phyloP scores from a whole-genome alignment of 1,140 invertebrate genomes.

The Bombyx mandarina region DNA sequence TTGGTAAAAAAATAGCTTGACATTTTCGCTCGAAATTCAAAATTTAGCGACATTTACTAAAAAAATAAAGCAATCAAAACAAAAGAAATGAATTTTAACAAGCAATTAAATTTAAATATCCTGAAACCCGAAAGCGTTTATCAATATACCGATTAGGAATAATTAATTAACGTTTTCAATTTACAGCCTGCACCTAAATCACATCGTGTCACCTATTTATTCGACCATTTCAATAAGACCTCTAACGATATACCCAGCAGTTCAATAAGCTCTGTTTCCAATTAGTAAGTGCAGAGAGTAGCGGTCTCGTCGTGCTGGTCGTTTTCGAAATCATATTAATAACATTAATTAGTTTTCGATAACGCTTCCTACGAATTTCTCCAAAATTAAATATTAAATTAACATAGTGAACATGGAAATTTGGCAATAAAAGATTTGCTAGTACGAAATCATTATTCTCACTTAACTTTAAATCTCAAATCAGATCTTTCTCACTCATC shows the following conservation, averaged over 20 bases:
- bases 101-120: too few relatives aligned
- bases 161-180: slow-evolving; percentile 20
- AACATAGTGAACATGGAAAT: too few relatives aligned
- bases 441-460: too few relatives aligned
- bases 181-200: slow-evolving; percentile 25
- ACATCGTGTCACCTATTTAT: slow-evolving; percentile 22
- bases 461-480: too few relatives aligned
- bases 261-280: neutral
- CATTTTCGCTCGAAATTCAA: too few relatives aligned
- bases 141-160: slow-evolving; percentile 17
- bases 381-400: too few relatives aligned
- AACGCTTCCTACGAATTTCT: slow-evolving; percentile 14
- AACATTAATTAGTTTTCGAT: slow-evolving; percentile 32
- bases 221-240: slow-evolving; percentile 16
- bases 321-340: slow-evolving; percentile 21
- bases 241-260: neutral
- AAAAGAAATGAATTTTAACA: too few relatives aligned
- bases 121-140: slow-evolving; percentile 14
- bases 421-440: too few relatives aligned
- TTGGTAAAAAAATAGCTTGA: too few relatives aligned
- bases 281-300: neutral
- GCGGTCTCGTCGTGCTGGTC: slow-evolving; percentile 11
- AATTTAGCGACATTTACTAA: too few relatives aligned
- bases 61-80: too few relatives aligned
- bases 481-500: too few relatives aligned